Evolutionary conservation across 2,888 invertebrate genomes (phyloP).

Genomic region (Drosophila anomalata): DNA sequence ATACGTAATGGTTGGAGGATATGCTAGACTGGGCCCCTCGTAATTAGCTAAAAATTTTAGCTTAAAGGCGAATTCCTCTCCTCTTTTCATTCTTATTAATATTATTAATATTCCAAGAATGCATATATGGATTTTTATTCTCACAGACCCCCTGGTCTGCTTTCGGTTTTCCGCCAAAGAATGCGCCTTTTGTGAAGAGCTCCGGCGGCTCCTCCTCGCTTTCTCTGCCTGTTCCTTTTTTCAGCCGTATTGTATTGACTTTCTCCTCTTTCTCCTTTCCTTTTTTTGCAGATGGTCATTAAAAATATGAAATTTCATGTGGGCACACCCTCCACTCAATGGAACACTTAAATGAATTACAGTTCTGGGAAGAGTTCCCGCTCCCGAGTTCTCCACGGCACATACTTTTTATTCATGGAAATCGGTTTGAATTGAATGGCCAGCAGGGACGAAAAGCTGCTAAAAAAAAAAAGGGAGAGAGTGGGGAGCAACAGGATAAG

Average conservation of each 20-base stretch:
- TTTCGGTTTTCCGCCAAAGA: slow-evolving; percentile 37
- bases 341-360: slow-evolving; percentile 69
- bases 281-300: slow-evolving; percentile 56
- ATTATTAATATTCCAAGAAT: slow-evolving; percentile 37
- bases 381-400: slow-evolving; percentile 4
- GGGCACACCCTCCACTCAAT: slow-evolving; percentile 38
- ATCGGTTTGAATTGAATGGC: slow-evolving; percentile 40
- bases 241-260: slow-evolving; percentile 46
- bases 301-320: slow-evolving; percentile 75
- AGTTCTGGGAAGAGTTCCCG: slow-evolving; percentile 39
- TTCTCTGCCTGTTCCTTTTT: neutral
- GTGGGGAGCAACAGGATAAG: slow-evolving; percentile 2
- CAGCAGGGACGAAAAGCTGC: slow-evolving; percentile 1
- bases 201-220: neutral
- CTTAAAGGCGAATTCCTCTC: neutral
- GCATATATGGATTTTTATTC: slow-evolving; percentile 40
- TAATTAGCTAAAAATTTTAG: slow-evolving; percentile 30
- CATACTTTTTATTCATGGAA: slow-evolving; percentile 33
- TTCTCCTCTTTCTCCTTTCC: neutral
- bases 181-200: slow-evolving; percentile 22
- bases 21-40: neutral
- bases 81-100: neutral
- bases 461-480: slow-evolving; percentile 1
- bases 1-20: neutral
- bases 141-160: slow-evolving; percentile 20